Evolutionary conservation across 2,113 vertebrate species (phyloP), one percentile per base, ranked within the genome.

Genomic region (Oxyruncus cristatus): DNA sequence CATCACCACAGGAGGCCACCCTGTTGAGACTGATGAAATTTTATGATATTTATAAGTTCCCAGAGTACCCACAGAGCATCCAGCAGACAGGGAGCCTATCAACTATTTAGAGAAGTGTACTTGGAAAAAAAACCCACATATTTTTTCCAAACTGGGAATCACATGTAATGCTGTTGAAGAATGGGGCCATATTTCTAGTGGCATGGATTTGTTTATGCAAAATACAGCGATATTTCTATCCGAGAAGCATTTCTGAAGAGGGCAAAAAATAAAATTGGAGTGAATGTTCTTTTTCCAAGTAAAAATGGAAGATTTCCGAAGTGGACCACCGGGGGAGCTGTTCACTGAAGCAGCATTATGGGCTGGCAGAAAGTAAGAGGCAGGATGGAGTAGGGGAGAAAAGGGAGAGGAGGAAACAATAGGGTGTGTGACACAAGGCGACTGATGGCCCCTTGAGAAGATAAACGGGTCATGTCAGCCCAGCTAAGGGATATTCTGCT

Each of bases 271-370:
- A 22, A 39, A 47, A 8, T 39, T 71, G 65, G 65, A 95, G 88
- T 14, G 55, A 91, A 88, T 47, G 30, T 37, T 85, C 52, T 82
- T 95, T 73, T 86, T 28, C 35, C 27, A 81, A 85, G 41, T 62
- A 55, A 89, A 94, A 95, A 82, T 89, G 89, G 66, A 89, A 92
- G 82, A 88, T 79, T 92, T 95, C 88, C 92, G 92, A 90, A 89
- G 26, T 88, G 88, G 92, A 88, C 92, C 89, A 96, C 74, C 75
- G 24, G 85, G 89, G 89, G 78, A 97, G 72, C 82, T 95, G 63
- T 85, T 96, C 92, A 93, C 39, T 85, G 67, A 79, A 73, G 74
- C 46, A 79, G 78, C 37, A 62, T 73, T 59, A 39, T 30, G 49
- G 81, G 39, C 77, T 85, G 87, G 72, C 62, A 76, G 39, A 84